phyloP scores from a whole-genome alignment of 2,113 vertebrate genomes.

The Excalfactoria chinensis region DNA sequence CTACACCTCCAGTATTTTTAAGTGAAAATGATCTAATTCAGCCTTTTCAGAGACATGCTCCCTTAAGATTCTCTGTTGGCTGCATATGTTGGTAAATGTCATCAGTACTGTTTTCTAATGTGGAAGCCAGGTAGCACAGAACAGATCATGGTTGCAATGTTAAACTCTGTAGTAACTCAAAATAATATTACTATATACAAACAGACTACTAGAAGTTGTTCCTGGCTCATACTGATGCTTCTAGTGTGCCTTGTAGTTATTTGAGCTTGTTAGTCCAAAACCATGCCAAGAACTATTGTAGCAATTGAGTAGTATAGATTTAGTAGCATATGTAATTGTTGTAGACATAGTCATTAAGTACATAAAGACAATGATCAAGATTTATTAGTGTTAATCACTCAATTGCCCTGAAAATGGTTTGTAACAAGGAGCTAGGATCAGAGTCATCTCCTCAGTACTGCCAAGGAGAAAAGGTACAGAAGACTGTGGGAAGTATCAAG shows the following conservation, averaged over 20 bases:
- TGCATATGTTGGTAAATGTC: neutral
- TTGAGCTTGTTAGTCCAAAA: slow-evolving; percentile 6
- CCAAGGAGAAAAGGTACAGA: neutral
- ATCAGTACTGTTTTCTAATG: neutral
- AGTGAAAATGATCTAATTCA: neutral
- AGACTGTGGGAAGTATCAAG: neutral
- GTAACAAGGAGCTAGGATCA: neutral
- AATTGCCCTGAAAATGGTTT: neutral
- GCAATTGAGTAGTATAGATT: slow-evolving; percentile 29
- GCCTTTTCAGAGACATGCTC: neutral
- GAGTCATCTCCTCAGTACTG: neutral
- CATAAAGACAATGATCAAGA: neutral
- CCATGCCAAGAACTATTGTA: neutral
- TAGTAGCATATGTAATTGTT: slow-evolving; percentile 34
- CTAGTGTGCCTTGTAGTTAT: neutral
- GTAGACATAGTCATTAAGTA: neutral
- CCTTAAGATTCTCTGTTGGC: neutral
- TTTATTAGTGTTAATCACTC: neutral
- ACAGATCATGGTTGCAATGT: neutral
- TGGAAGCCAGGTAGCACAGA: neutral
- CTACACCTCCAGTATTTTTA: neutral
- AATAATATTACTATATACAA: neutral
- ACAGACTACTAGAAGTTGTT: neutral
- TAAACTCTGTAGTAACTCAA: neutral
- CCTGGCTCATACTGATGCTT: neutral